phyloP scores from a whole-genome alignment of 2,797 vertebrate species.

The Scomberomorus guttatus region DNA sequence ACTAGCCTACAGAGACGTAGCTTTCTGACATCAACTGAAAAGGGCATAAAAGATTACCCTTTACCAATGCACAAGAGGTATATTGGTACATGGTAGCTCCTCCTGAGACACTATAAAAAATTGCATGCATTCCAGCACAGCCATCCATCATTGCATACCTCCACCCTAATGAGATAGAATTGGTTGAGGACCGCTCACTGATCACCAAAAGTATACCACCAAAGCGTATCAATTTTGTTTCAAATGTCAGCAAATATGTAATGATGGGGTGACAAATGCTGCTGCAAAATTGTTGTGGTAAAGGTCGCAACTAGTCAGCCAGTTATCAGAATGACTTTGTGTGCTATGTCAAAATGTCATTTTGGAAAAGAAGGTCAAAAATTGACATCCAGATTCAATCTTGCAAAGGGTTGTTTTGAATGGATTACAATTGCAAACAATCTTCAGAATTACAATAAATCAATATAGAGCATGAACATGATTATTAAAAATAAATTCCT shows the following conservation, averaged over 20 bases:
- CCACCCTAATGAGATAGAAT: constrained; percentile 48
- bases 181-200: constrained; percentile 33
- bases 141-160: constrained; percentile 58
- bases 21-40: constrained; percentile 65
- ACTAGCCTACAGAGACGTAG: constrained; percentile 50
- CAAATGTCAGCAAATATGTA: constrained; percentile 43
- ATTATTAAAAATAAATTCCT: constrained; percentile 59
- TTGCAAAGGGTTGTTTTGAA: constrained; percentile 39
- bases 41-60: constrained; percentile 58
- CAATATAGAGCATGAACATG: constrained; percentile 38
- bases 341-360: constrained; percentile 44
- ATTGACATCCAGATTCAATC: constrained; percentile 30
- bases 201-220: constrained; percentile 2
- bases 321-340: constrained; percentile 30
- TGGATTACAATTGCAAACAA: constrained; percentile 59
- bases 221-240: constrained; percentile 4
- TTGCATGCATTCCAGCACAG: constrained; percentile 49
- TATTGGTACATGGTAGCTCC: constrained; percentile 45
- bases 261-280: constrained; percentile 9
- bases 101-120: constrained; percentile 57
- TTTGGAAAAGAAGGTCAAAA: constrained; percentile 24
- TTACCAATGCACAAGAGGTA: constrained; percentile 40
- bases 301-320: constrained; percentile 23
- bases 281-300: constrained; percentile 27
- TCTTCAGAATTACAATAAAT: constrained; percentile 46